Percentiles rank a stretch among this genome's conserved stretches.
Conservation (phyloP, 2,888 invertebrate genomes). For the Leptopilina drosophilae region DNA sequence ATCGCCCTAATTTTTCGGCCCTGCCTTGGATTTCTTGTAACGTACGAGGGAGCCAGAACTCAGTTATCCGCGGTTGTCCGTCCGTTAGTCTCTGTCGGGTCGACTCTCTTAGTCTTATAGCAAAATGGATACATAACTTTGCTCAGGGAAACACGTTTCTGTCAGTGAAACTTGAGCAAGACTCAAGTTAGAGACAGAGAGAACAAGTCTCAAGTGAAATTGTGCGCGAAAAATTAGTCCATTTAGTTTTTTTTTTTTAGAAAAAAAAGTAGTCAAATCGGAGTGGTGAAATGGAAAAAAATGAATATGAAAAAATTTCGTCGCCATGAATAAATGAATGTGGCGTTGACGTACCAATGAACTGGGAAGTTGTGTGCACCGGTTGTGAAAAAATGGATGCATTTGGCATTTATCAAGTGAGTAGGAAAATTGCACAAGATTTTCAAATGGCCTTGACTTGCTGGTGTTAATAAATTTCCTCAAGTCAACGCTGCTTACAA, state of each 20-base stretch:
- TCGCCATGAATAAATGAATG: constrained; percentile 33
- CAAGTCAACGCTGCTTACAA: too few species aligned
- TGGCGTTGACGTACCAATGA: constrained; percentile 38
- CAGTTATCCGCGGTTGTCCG: constrained; percentile 10
- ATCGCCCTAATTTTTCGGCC: constrained; percentile 6
- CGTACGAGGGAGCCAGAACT: constrained; percentile 24
- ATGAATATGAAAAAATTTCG: constrained; percentile 44
- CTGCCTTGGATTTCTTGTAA: neutral
- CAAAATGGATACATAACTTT: constrained; percentile 28
- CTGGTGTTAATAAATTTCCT: constrained; percentile 29
- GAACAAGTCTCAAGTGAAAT: neutral
- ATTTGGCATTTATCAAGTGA: constrained; percentile 76
- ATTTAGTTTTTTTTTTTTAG: neutral
- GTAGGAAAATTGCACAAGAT: constrained; percentile 55
- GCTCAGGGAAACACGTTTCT: constrained; percentile 8
- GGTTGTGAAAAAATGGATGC: constrained; percentile 70
- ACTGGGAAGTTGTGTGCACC: constrained; percentile 42
- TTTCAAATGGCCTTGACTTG: constrained; percentile 41
- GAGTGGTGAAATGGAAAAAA: constrained; percentile 10
- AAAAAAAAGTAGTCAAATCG: neutral
- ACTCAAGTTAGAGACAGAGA: neutral
- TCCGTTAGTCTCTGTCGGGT: constrained; percentile 28
- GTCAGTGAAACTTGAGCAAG: constrained; percentile 14
- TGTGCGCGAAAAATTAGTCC: constrained; percentile 16
- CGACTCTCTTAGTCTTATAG: constrained; percentile 4